A percentile compares a stretch with the other conserved stretches of the same genome.
Conservation (phyloP, 2,113 vertebrate species). For the Stomatorhinus ivindoensis region DNA sequence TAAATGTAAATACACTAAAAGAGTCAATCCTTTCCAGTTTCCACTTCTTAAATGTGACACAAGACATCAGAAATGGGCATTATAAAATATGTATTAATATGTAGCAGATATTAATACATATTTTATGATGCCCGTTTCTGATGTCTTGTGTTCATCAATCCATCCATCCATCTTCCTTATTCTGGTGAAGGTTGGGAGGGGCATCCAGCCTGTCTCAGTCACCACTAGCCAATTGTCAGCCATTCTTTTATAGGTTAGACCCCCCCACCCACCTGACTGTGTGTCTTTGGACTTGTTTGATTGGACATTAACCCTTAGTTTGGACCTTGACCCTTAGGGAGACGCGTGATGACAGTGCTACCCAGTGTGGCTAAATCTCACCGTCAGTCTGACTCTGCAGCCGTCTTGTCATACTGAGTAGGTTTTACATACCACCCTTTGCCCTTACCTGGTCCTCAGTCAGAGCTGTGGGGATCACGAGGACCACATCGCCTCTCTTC, state of each 20-base stretch:
- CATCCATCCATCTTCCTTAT: background rate
- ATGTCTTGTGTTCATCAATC: background rate
- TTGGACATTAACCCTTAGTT: background rate
- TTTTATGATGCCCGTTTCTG: background rate
- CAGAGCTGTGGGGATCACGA: slow-evolving; percentile 77
- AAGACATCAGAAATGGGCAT: too few species aligned
- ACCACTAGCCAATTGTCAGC: background rate
- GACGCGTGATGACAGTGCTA: background rate
- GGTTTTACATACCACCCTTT: background rate
- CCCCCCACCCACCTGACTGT: background rate
- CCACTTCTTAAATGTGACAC: background rate
- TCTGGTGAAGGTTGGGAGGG: background rate
- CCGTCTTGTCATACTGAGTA: background rate
- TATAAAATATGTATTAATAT: too few species aligned
- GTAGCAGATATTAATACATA: background rate
- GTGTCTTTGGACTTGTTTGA: background rate
- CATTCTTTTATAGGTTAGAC: background rate
- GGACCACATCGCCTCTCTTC: slow-evolving; percentile 76
- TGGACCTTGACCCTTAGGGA: background rate
- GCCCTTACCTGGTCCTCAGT: slow-evolving; percentile 81
- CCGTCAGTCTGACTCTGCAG: background rate
- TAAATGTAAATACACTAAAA: background rate
- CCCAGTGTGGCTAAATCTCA: background rate
- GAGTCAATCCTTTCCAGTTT: background rate
- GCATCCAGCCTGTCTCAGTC: background rate